Base-by-base conservation (phyloP, 2,113 vertebrate genomes). In the Xiphophorus hellerii region DNA sequence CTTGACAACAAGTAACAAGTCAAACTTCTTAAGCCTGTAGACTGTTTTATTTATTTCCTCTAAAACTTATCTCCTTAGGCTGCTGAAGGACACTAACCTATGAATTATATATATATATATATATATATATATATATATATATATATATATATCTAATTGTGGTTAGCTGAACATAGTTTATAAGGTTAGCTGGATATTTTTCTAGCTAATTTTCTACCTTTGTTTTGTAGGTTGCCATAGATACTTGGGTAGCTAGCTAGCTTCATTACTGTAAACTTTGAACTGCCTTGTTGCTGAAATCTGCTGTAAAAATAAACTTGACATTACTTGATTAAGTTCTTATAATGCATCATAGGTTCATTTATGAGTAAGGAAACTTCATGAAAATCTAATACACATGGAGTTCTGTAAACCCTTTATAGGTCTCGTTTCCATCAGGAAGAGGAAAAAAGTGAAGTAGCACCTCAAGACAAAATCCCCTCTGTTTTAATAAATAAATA, bases 391-490 rank as follows among this genome's bases (percentile, higher is more conserved):
- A 48, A 37, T 30, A 62, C 51, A 77, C 33, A 35, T 22, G 44
- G 54, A 4, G 7, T 65, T 75, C 58, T 58, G 64, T 51, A 70
- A 71, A 58, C 39, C 13, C 4, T 71, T 83, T 75, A 68, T 64
- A 72, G 22, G 28, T 72, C 78, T 78, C 78, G 74, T 89, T 83
- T 78, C 2, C 0, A 39, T 39, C 2, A 39, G 73, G 76, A 80
- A 83, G 54, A 78, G 81, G 85, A 76, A 17, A 72, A 29, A 79
- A 64, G 61, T 69, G 25, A 78, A 64, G 33, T 14, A 4, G 17
- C 25, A 62, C 6, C 42, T 51, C 20, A 68, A 78, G 29, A 63
- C 77, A 81, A 75, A 78, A 44, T 70, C 71, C 66, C 15, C n/a
- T 66, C 44, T 83, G 69, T 84, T 80, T 84, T 69, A 77, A 67